A percentile compares a stretch with the other conserved stretches of the same genome.
Evolutionary conservation across 2,888 invertebrate genomes (phyloP).

Genomic region (Eulithis testata): DNA sequence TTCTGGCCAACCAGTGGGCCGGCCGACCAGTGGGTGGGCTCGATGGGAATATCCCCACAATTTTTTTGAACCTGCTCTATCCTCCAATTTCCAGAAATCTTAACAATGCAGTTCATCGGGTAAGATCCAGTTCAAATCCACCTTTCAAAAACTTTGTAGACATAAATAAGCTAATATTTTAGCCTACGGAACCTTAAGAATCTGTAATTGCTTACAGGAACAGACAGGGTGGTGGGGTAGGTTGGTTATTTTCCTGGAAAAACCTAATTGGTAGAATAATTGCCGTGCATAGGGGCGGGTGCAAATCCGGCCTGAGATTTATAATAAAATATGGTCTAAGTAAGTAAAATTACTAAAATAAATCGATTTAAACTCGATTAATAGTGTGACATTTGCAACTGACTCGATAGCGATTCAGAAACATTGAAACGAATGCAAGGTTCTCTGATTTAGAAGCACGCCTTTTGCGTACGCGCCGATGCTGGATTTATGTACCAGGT

Average conservation of each 20-base stretch:
- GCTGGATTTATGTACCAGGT: slow-evolving; percentile 14
- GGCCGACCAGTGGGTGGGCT: too few relatives aligned
- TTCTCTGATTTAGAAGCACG: slow-evolving; percentile 11
- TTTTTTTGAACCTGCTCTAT: too few relatives aligned
- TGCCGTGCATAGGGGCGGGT: slow-evolving; percentile 15
- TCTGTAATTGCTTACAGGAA: slow-evolving; percentile 19
- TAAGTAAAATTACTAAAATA: slow-evolving; percentile 1
- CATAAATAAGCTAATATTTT: too few relatives aligned
- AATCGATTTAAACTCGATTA: too few relatives aligned
- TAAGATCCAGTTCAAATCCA: too few relatives aligned
- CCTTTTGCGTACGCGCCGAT: slow-evolving; percentile 10
- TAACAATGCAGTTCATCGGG: too few relatives aligned
- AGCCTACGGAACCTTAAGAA: slow-evolving; percentile 4
- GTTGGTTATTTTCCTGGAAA: slow-evolving; percentile 22
- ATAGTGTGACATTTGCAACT: background rate
- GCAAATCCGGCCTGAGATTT: slow-evolving; percentile 12
- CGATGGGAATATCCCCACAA: too few relatives aligned
- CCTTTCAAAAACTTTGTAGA: too few relatives aligned
- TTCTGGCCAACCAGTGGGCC: too few relatives aligned
- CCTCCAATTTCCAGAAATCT: too few relatives aligned
- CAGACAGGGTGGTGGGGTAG: slow-evolving; percentile 21
- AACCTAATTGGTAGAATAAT: slow-evolving; percentile 31
- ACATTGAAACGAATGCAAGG: background rate
- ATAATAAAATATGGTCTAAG: slow-evolving; percentile 16
- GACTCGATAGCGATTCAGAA: background rate